Percentiles rank a stretch among this genome's conserved stretches.
phyloP scores from a whole-genome alignment of 2,113 vertebrate genomes.

The Paracanthobrama guichenoti region DNA sequence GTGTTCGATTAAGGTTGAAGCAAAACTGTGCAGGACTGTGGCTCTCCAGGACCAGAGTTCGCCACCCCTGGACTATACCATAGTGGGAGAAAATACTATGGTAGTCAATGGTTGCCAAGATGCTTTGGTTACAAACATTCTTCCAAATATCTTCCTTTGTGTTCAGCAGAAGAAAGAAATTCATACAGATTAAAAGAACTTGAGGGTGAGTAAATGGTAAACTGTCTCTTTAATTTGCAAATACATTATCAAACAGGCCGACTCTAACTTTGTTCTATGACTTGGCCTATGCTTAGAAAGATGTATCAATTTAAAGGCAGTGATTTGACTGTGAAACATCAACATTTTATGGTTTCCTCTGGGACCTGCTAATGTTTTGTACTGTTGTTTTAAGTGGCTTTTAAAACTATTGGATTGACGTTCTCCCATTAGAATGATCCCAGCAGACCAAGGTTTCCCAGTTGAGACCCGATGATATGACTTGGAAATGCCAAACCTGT shows the following conservation, averaged over 20 bases:
- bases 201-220: too few species aligned
- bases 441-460: not conserved
- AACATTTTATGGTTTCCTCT: not conserved
- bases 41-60: too few species aligned
- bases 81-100: too few species aligned
- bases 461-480: not conserved
- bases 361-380: not conserved
- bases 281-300: not conserved
- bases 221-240: not conserved
- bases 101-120: too few species aligned
- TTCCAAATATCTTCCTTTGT: too few species aligned
- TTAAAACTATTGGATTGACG: not conserved
- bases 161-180: too few species aligned
- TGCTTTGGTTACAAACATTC: too few species aligned
- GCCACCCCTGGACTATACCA: too few species aligned
- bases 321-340: not conserved
- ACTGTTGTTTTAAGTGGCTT: not conserved
- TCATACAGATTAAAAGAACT: too few species aligned
- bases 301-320: not conserved
- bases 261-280: not conserved
- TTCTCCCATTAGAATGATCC: not conserved
- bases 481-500: conserved; percentile 26
- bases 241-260: not conserved
- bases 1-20: too few species aligned
- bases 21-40: too few species aligned